Conservation (phyloP, 1,140 invertebrate species). For the Copidosoma floridanum region DNA sequence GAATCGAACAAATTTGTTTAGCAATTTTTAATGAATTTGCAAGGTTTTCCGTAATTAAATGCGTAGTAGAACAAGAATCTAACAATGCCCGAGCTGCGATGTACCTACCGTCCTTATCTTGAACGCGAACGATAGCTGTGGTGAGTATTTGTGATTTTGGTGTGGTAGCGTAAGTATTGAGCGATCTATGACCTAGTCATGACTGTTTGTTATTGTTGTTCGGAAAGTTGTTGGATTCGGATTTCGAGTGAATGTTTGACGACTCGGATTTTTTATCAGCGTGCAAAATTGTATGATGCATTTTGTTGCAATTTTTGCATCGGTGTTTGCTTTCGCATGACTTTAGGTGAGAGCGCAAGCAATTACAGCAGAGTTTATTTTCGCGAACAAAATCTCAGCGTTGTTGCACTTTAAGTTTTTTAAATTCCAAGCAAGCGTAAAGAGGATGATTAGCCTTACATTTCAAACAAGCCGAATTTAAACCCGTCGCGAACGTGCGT, state of each 20-base stretch:
- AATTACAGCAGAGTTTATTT: not conserved
- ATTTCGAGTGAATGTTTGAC: not conserved
- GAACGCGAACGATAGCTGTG: not conserved
- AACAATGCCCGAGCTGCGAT: not conserved
- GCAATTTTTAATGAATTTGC: not conserved
- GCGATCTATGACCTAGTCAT: not conserved
- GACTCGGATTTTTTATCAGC: not conserved
- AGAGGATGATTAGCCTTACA: not conserved
- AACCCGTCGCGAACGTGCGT: not conserved
- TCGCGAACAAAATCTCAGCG: not conserved
- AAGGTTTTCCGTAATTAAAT: not conserved
- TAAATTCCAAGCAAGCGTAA: not conserved
- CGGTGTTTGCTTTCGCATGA: not conserved
- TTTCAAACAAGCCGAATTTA: not conserved
- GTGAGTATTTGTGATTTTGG: not conserved
- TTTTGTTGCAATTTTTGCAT: not conserved
- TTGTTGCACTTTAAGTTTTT: not conserved
- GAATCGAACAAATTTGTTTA: not conserved
- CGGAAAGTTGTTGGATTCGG: not conserved
- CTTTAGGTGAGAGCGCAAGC: not conserved
- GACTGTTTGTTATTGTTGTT: not conserved
- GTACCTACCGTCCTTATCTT: not conserved
- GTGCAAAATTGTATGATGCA: not conserved
- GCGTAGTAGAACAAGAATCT: not conserved
- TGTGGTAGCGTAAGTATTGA: not conserved